These are phyloP conservation scores for Geophilus truncorum DNA, from an alignment of 2,888 invertebrate genomes.

Conservation along the genomic window DNA sequence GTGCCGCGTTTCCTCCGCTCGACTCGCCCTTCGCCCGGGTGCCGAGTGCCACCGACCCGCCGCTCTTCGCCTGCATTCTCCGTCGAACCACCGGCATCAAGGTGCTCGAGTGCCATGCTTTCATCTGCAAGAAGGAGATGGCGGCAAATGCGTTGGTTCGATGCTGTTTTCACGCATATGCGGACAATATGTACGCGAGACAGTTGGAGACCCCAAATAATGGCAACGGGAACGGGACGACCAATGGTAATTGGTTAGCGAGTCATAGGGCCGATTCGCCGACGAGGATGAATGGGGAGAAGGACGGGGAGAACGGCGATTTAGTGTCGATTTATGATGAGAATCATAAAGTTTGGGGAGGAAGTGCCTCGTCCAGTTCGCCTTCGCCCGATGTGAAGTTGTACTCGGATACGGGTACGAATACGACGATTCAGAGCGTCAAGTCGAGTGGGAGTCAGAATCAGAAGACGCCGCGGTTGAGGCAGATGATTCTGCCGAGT, in stretches of 20 bases:
- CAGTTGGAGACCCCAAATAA: constrained; percentile 57
- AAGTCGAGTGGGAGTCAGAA: constrained; percentile 50
- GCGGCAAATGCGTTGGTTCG: constrained; percentile 96
- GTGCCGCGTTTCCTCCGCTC: constrained; percentile 78
- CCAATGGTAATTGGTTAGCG: constrained; percentile 37
- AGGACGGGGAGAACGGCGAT: constrained; percentile 53
- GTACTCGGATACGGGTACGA: constrained; percentile 49
- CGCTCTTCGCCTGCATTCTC: constrained; percentile 92
- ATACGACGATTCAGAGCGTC: constrained; percentile 51
- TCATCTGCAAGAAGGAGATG: constrained; percentile 92
- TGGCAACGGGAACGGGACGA: constrained; percentile 35
- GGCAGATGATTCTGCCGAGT: constrained; percentile 73
- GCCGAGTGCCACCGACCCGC: constrained; percentile 88
- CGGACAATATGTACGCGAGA: constrained; percentile 88
- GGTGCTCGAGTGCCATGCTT: constrained; percentile 97
- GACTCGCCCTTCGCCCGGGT: constrained; percentile 94
- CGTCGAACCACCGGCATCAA: constrained; percentile 94
- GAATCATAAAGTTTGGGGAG: constrained; percentile 85
- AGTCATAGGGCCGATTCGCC: not conserved
- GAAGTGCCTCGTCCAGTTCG: not conserved
- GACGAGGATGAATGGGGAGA: constrained; percentile 32
- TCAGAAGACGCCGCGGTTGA: constrained; percentile 57
- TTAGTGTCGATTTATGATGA: constrained; percentile 77
- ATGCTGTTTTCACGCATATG: constrained; percentile 96
- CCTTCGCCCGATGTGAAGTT: constrained; percentile 36